A percentile compares a stretch with the other conserved stretches of the same genome.
These are phyloP conservation scores for Littorina saxatilis DNA, from an alignment of 1,140 invertebrate species.

Conservation along the genomic window DNA sequence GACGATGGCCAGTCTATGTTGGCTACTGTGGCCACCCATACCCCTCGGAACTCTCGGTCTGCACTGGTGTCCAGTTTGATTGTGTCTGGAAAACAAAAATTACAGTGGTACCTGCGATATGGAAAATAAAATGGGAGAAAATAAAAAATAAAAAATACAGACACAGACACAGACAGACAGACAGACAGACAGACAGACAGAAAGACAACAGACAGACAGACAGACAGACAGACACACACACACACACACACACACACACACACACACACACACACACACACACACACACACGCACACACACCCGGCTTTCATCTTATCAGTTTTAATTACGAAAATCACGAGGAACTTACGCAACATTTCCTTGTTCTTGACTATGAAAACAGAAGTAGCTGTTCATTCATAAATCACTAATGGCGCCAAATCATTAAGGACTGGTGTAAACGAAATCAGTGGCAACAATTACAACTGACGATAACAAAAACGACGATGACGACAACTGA, in stretches of 20 bases:
- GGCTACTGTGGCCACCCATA: constrained; percentile 70
- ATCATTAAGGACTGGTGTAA: no score
- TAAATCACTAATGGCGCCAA: no score
- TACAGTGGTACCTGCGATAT: not conserved
- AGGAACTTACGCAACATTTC: no score
- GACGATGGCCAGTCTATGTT: constrained; percentile 73
- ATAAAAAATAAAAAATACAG: not conserved
- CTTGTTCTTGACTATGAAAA: no score
- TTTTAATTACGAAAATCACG: no score
- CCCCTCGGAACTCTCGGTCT: constrained; percentile 62
- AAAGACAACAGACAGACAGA: not conserved
- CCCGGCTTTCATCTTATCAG: no score
- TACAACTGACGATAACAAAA: no score
- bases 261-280: not conserved
- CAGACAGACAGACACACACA: not conserved
- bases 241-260: not conserved
- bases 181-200: not conserved
- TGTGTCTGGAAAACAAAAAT: not conserved
- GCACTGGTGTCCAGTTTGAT: constrained; percentile 37
- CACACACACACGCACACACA: not conserved
- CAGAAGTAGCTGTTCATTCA: no score
- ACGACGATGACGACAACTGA: no score
- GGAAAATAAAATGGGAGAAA: not conserved
- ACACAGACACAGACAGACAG: not conserved
- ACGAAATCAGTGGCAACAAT: no score